These are phyloP conservation scores for Alexandromys fortis DNA, from an alignment of 2,113 vertebrate species.

Conservation along the genomic window DNA sequence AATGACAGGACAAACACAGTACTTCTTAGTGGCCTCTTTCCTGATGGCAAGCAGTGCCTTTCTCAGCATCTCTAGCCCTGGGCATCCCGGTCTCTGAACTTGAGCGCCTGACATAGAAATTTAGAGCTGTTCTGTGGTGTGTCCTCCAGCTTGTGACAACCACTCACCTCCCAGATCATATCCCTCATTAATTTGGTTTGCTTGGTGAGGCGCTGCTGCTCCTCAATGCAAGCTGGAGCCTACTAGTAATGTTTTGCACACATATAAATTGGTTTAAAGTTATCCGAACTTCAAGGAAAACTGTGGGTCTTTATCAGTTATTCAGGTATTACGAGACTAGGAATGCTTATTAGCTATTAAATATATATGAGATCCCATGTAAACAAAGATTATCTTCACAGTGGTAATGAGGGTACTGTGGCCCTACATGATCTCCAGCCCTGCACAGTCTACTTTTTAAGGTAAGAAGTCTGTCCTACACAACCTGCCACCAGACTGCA, in stretches of 20 bases:
- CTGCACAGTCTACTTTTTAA: constrained; percentile 87
- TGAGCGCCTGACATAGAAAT: not conserved
- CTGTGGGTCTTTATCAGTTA: not conserved
- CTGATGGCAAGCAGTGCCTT: not conserved
- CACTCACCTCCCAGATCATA: not conserved
- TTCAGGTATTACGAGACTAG: not conserved
- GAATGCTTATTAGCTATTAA: constrained; percentile 20
- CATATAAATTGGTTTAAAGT: not conserved
- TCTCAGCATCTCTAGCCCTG: not conserved
- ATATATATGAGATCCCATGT: constrained; percentile 42
- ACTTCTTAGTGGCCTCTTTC: not conserved
- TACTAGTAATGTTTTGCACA: not conserved
- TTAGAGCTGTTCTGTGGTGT: not conserved
- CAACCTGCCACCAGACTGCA: not conserved
- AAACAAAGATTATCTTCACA: constrained; percentile 73
- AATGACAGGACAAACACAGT: not conserved
- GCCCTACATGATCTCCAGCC: constrained; percentile 87
- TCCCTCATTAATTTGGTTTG: not conserved
- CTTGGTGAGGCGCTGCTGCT: not conserved
- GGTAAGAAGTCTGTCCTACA: constrained; percentile 79
- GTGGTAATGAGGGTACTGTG: constrained; percentile 85
- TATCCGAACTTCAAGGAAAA: not conserved
- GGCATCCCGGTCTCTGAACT: not conserved
- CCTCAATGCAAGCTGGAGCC: too few species aligned
- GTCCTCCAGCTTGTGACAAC: not conserved